Evolutionary conservation across 2,888 invertebrate genomes (phyloP), one percentile per base, ranked within the genome.

Genomic region (Brenthis ino): DNA sequence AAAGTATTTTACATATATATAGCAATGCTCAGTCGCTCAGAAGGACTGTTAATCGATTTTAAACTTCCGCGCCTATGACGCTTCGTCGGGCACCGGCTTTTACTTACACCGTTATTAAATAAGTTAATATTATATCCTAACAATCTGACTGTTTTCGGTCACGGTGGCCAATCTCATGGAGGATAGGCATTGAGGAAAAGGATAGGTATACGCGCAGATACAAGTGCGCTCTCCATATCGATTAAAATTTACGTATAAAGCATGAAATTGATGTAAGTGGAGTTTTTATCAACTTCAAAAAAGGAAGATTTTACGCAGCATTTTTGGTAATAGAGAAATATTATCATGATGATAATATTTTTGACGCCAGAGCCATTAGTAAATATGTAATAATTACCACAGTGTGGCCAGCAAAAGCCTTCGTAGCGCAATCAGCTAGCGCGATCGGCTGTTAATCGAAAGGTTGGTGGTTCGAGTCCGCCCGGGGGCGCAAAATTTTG

Each of bases 401-500:
- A 2, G n/a, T 13, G 5, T 0, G 0, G 14, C n/a, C 14, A 12
- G 28, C 28, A 84, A 64, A 68, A 47, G 93, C 93, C 96, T 96
- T 96, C 96, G 97, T 97, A 97, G 97, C 97, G 97, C 97, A 97
- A 97, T 97, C 86, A 97, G 97, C 94, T 97, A 97, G 97, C 97
- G 97, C 97, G 97, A 97, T 97, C 97, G 97, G 97, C 97, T 97
- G 97, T 97, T 97, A 97, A 97, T 97, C 97, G 97, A 97, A 97
- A 97, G 97, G 97, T 97, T 97, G 97, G 97, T 97, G 97, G 97
- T 97, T 97, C 97, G 96, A 97, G 96, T 95, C 97, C 97, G 97
- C 97, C 97, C 96, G 96, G 97, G 96, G 96, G 96, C 97, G 96
- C 11, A 1, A 14, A 2, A 1, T 51, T 16, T 51, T 51, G 16